These are phyloP conservation scores for Centroberyx gerrardi DNA, from an alignment of 2,797 vertebrate species.

Conservation along the genomic window DNA sequence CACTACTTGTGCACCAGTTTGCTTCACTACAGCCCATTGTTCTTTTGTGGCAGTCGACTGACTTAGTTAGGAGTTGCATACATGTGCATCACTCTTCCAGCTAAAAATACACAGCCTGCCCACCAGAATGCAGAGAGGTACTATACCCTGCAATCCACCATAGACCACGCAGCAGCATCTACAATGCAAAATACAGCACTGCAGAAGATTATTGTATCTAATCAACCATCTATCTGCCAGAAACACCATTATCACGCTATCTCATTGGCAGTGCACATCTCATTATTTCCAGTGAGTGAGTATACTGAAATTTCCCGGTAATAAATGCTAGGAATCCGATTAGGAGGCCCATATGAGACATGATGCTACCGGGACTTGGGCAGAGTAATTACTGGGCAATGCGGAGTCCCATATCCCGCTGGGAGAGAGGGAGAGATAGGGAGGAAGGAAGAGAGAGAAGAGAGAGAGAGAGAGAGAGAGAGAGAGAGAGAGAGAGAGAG, in stretches of 20 bases:
- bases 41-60: slow-evolving; percentile 35
- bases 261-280: slow-evolving; percentile 47
- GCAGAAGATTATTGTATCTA: slow-evolving; percentile 66
- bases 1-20: neutral
- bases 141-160: slow-evolving; percentile 41
- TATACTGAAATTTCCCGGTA: slow-evolving; percentile 65
- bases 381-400: slow-evolving; percentile 71
- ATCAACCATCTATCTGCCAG: slow-evolving; percentile 72
- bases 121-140: slow-evolving; percentile 12
- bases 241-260: slow-evolving; percentile 70
- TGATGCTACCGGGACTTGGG: slow-evolving; percentile 56
- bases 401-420: slow-evolving; percentile 43
- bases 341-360: slow-evolving; percentile 63
- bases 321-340: slow-evolving; percentile 77
- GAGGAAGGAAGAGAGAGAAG: slow-evolving; percentile 7
- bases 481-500: slow-evolving; percentile 18
- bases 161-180: slow-evolving; percentile 49
- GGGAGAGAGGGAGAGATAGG: slow-evolving; percentile 31
- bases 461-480: slow-evolving; percentile 9
- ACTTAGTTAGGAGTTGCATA: slow-evolving; percentile 59
- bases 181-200: slow-evolving; percentile 59
- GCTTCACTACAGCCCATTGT: slow-evolving; percentile 27
- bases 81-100: slow-evolving; percentile 56
- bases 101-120: slow-evolving; percentile 62
- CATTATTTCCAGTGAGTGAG: slow-evolving; percentile 60